Percentiles rank a stretch among this genome's conserved stretches.
These are phyloP conservation scores for Dicroscelio sp. DNA, from an alignment of 2,888 invertebrate genomes.

Conservation along the genomic window DNA sequence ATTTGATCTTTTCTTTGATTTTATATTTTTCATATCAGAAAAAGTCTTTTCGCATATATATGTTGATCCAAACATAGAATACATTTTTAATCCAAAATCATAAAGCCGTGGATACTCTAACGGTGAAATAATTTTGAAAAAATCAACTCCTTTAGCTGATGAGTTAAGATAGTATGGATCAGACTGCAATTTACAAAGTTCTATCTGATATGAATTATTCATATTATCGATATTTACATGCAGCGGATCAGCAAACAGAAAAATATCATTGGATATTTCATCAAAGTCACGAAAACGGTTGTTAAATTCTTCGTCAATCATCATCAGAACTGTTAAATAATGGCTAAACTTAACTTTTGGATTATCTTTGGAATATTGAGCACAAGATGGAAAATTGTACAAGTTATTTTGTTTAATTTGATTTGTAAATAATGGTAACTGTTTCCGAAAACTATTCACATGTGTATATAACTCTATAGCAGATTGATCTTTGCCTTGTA, in stretches of 20 bases:
- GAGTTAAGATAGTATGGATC: background rate
- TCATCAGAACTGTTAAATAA: no score
- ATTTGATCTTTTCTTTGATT: background rate
- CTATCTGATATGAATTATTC: background rate
- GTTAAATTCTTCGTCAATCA: no score
- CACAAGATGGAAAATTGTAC: no score
- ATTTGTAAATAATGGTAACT: background rate
- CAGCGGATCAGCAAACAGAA: no score
- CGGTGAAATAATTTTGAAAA: background rate
- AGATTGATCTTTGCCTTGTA: conserved; percentile 4
- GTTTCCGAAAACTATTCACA: background rate
- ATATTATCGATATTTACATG: background rate
- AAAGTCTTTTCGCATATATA: conserved; percentile 48
- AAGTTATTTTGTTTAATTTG: background rate
- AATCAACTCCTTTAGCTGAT: background rate
- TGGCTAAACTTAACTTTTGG: no score
- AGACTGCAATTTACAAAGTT: conserved; percentile 6
- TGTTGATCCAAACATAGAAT: conserved; percentile 30
- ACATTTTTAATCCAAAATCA: conserved; percentile 29
- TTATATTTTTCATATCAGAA: conserved; percentile 35
- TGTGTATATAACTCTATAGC: conserved; percentile 21
- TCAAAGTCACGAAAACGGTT: conserved; percentile 32
- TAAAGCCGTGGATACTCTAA: background rate
- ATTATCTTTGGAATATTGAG: no score
- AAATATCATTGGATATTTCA: background rate